A percentile compares a stretch with the other conserved stretches of the same genome.
These are phyloP conservation scores for Ophion ventricosus DNA, from an alignment of 2,888 invertebrate species.

Conservation along the genomic window DNA sequence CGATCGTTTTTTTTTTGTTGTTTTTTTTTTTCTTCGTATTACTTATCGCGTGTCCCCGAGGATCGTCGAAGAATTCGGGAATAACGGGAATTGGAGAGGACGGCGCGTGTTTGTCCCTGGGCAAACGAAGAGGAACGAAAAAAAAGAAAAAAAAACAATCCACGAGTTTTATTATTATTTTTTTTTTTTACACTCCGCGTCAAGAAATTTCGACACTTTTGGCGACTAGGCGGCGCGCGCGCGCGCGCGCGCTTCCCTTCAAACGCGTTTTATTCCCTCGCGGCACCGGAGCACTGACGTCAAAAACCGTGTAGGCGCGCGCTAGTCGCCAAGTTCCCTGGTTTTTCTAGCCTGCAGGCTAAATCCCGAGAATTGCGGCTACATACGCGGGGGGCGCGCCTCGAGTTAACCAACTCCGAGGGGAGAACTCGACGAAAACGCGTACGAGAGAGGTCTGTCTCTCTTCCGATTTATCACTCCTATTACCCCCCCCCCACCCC, in stretches of 20 bases:
- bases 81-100: constrained; percentile 33
- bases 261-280: constrained; percentile 31
- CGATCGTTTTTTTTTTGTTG: not conserved
- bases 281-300: constrained; percentile 52
- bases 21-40: not conserved
- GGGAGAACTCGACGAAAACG: constrained; percentile 23
- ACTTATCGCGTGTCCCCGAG: not conserved
- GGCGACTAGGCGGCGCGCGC: not conserved
- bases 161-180: too few species aligned
- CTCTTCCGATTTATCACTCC: constrained; percentile 1
- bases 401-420: constrained; percentile 4
- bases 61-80: not conserved
- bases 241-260: too few species aligned
- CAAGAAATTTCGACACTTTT: constrained; percentile 22
- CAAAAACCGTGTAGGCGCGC: too few species aligned
- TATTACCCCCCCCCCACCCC: not conserved
- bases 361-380: constrained; percentile 43
- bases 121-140: not conserved
- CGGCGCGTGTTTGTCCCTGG: constrained; percentile 9
- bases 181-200: constrained; percentile 13
- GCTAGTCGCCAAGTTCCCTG: too few species aligned
- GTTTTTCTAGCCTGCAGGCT: constrained; percentile 34
- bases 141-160: constrained; percentile 10
- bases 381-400: constrained; percentile 38
- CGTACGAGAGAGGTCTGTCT: too few species aligned